Evolutionary conservation across 2,797 vertebrate genomes (phyloP), one percentile per base, ranked within the genome.

Genomic region (Silurus lanzhouensis): DNA sequence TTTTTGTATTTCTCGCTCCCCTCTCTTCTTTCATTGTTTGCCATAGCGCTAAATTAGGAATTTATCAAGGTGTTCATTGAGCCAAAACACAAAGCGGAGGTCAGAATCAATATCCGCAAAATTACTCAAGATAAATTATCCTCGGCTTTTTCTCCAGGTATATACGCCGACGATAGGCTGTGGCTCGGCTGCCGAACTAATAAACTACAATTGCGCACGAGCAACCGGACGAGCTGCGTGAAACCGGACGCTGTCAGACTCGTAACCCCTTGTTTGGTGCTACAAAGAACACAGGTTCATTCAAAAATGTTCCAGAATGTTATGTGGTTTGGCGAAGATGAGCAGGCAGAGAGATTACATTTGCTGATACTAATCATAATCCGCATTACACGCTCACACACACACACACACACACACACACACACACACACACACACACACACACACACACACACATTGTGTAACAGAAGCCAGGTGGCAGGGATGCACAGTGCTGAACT

Each of bases 21-120:
- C 12, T 84, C 60, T 87, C 77, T 22, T 7, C 61, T 77, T 31
- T 63, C 48, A 82, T 79, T 87, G 75, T 85, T 83, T 85, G 84
- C 82, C 68, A 44, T 85, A 67, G 87, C 85, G 86, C 87, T 89
- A 87, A 89, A 90, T 90, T 88, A 86, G 88, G 85, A 66, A 88
- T 88, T 88, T 84, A 89, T 88, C 88, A 89, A 83, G 88, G 84
- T 87, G 88, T 82, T 80, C 52, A 82, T 85, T 87, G 85, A 86
- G 85, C 84, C 88, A 88, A 86, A 85, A 89, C 86, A 88, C 84
- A 84, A 58, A 82, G 72, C 58, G 83, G 83, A 84, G 83, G 80
- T 78, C 61, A 68, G 86, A 88, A 89, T 89, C 90, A 89, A 89
- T 89, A 89, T 82, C 83, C 67, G 80, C 83, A 87, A 20, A 60